Conservation (phyloP, 1,140 invertebrate genomes). For the Ips typographus region DNA sequence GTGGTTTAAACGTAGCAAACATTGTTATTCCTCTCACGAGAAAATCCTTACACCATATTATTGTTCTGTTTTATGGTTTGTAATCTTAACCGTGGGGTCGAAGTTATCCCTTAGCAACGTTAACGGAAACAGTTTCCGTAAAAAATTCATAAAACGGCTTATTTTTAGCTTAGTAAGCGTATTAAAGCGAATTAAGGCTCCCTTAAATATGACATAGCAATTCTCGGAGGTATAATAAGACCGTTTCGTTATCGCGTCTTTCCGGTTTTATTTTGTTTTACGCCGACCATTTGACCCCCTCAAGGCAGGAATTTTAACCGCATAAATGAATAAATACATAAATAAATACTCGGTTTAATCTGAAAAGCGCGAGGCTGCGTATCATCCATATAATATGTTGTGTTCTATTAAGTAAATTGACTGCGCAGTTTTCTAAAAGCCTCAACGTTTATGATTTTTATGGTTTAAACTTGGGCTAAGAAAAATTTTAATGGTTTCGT, state of each 20-base stretch:
- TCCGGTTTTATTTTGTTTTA: conserved; percentile 33
- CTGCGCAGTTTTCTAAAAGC: conserved; percentile 6
- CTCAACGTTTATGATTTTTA: no score
- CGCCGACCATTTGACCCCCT: conserved; percentile 24
- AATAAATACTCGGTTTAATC: conserved; percentile 30
- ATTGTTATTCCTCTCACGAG: neutral
- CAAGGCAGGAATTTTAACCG: conserved; percentile 28
- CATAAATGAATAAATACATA: conserved; percentile 34
- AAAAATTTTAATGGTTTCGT: no score
- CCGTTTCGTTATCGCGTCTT: conserved; percentile 30
- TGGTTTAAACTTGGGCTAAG: no score
- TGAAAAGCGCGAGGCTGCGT: conserved; percentile 6
- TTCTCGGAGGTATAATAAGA: conserved; percentile 30
- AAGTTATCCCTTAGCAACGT: conserved; percentile 20
- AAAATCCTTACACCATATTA: conserved; percentile 12
- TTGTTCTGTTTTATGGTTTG: conserved; percentile 12
- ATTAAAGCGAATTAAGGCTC: conserved; percentile 32
- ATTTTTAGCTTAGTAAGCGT: conserved; percentile 33
- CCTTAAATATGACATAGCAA: conserved; percentile 35
- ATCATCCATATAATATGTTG: conserved; percentile 7
- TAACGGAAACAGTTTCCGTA: conserved; percentile 30
- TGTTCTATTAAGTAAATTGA: conserved; percentile 18
- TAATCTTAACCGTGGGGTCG: conserved; percentile 15
- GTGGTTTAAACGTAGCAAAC: no score
- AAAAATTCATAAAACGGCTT: conserved; percentile 35